Conservation (phyloP, 23 tunicate genomes). For the Ciona savignyi region DNA sequence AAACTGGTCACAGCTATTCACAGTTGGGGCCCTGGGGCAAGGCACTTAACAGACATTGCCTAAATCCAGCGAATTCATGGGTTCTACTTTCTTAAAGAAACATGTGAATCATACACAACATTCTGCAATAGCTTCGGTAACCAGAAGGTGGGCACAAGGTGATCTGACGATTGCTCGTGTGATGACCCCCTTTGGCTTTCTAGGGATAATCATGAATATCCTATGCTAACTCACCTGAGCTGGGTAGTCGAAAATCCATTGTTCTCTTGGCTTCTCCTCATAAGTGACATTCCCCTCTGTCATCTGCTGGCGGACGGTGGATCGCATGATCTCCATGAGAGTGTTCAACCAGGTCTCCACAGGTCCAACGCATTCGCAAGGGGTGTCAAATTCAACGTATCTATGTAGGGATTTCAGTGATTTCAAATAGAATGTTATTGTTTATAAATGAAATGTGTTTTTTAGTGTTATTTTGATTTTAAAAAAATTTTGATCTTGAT, state of each 20-base stretch:
- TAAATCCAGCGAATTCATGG: constrained; percentile 91
- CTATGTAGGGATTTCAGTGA: constrained; percentile 9
- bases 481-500: too few species aligned
- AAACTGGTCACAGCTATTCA: too few species aligned
- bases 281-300: constrained; percentile 93
- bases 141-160: too few species aligned
- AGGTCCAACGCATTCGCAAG: constrained; percentile 88
- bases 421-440: too few species aligned
- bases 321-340: constrained; percentile 84
- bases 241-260: constrained; percentile 99
- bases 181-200: constrained; percentile 83
- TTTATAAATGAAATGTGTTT: too few species aligned
- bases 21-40: too few species aligned
- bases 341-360: constrained; percentile 88
- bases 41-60: too few species aligned
- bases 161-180: too few species aligned
- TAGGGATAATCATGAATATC: constrained; percentile 76
- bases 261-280: constrained; percentile 95
- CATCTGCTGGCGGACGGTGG: constrained; percentile 90
- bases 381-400: constrained; percentile 76
- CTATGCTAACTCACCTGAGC: constrained; percentile 72
- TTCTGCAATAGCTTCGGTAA: too few species aligned
- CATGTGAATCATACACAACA: too few species aligned
- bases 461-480: too few species aligned
- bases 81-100: too few species aligned